Evolutionary conservation across 1,140 invertebrate genomes (phyloP), one percentile per base, ranked within the genome.

Genomic region (Centruroides sculpturatus): DNA sequence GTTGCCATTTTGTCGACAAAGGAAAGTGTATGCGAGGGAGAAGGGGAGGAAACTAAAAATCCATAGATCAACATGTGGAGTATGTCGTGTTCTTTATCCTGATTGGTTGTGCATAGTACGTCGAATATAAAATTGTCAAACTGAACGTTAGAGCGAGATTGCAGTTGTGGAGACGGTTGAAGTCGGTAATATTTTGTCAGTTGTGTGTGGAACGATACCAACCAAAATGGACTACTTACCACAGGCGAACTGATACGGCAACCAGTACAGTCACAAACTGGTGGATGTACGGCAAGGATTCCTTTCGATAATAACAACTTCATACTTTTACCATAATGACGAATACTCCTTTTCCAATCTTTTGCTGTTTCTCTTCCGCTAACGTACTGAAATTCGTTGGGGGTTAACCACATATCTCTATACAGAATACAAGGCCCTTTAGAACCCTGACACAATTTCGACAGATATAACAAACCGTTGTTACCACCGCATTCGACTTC

Each of bases 331-430:
- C 77, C 77, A 63, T 74, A 73, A 61, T 79, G 77, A 52, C 76
- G 70, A 57, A 77, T 78, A 48, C 74, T 75, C n/a, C 76, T 66
- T 67, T 79, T 78, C 77, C 77, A 79, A 66, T 78, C 77, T 61
- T 78, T 79, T 52, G 77, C 77, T 5, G 76, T 78, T 64, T 77
- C 77, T 47, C 77, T 63, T 5, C 77, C 77, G 62, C 74, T 76
- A 12, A 77, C 71, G 56, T 70, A 74, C 67, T 79, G 77, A 62
- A 78, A 79, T 62, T 79, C 75, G 65, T 79, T 79, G 7, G 77
- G 77, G 23, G 77, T 78, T 8, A 79, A 67, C 76, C 76, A 78
- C 53, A 70, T 67, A 13, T 71, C 71, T 59, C 76, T 69, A 62
- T 73, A 76, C 6, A 67, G 68, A 50, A 78, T 74, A 60, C 75